These are phyloP conservation scores for Campoletis sonorensis DNA, from an alignment of 1,140 invertebrate species.

Conservation along the genomic window DNA sequence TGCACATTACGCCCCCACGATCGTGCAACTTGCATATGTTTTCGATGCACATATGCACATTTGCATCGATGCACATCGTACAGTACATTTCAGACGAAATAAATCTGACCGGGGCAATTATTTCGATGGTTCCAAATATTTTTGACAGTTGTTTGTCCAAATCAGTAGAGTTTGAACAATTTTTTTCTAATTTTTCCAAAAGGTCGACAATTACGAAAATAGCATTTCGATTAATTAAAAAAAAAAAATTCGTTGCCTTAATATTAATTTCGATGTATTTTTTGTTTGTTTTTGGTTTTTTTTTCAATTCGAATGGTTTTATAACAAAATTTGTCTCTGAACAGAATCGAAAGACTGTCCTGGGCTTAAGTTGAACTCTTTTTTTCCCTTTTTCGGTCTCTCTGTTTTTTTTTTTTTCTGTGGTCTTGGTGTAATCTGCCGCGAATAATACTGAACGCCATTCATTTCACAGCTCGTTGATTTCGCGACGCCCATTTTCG, in stretches of 20 bases:
- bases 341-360: neutral
- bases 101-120: neutral
- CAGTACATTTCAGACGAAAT: neutral
- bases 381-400: constrained; percentile 24
- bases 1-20: constrained; percentile 30
- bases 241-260: no score
- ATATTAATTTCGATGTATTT: no score
- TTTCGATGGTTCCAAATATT: neutral
- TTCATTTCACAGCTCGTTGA: constrained; percentile 65
- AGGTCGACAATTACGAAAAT: no score
- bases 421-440: constrained; percentile 29
- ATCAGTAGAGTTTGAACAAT: neutral
- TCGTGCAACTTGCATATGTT: neutral
- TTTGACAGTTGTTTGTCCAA: neutral
- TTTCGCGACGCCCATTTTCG: constrained; percentile 38
- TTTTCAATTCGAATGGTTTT: no score
- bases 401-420: constrained; percentile 15
- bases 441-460: constrained; percentile 48
- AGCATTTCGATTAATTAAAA: no score
- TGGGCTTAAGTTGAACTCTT: neutral
- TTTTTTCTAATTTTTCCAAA: no score
- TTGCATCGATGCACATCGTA: neutral
- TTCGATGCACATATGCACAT: constrained; percentile 40
- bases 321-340: neutral
- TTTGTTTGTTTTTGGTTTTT: no score